Evolutionary conservation across 2,113 vertebrate species (phyloP).

Genomic region (Melanocharis versteri): DNA sequence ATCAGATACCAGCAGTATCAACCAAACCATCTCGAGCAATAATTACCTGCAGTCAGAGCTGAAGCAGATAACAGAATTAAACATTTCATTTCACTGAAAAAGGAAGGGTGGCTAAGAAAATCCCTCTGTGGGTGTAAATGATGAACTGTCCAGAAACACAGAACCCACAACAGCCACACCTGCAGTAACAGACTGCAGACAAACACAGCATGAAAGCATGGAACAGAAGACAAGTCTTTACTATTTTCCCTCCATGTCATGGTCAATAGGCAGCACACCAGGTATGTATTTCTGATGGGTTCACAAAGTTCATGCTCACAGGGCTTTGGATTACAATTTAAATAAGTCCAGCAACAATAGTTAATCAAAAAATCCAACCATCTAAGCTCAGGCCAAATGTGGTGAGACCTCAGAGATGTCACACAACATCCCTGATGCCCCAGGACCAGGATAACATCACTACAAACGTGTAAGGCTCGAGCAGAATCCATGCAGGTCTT

Average conservation of each 20-base stretch:
- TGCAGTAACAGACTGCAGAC: background rate
- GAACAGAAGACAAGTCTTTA: background rate
- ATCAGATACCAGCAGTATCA: background rate
- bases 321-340: background rate
- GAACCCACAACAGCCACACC: background rate
- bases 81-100: background rate
- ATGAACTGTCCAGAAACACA: background rate
- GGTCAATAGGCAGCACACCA: background rate
- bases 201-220: rapidly evolving
- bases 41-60: background rate
- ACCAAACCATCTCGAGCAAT: background rate
- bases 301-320: background rate
- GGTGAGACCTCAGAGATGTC: background rate
- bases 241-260: rapidly evolving
- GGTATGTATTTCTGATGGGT: background rate
- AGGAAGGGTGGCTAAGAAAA: background rate
- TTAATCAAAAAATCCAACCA: background rate
- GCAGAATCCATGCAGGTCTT: background rate
- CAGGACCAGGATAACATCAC: background rate
- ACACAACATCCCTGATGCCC: too few relatives aligned
- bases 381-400: background rate
- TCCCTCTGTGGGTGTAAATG: background rate
- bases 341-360: background rate
- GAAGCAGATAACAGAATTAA: background rate
- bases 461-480: background rate